Percentiles rank a stretch among this genome's conserved stretches.
Evolutionary conservation across 2,888 invertebrate genomes (phyloP).

Genomic region (Anagyrus pseudococci): DNA sequence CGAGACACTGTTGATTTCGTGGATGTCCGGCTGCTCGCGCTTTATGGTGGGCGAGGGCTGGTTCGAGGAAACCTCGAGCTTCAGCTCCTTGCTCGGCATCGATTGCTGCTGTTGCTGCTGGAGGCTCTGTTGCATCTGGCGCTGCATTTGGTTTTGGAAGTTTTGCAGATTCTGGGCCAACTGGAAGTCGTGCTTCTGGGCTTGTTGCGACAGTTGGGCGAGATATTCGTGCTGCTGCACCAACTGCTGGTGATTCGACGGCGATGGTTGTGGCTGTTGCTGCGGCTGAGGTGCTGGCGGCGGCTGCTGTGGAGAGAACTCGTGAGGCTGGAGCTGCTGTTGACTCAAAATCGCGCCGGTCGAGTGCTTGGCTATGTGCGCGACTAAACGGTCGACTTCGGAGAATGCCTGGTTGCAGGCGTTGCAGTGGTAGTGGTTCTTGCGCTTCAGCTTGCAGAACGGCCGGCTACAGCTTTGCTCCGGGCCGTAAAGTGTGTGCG

Average conservation of each 20-base stretch:
- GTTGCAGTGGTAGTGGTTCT: constrained; percentile 81
- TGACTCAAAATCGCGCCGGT: constrained; percentile 66
- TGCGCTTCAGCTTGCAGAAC: constrained; percentile 80
- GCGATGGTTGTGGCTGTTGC: constrained; percentile 36
- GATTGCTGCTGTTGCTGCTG: constrained; percentile 57
- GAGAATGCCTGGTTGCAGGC: constrained; percentile 82
- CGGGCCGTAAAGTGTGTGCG: constrained; percentile 68
- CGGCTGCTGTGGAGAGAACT: not conserved
- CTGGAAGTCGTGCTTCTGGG: constrained; percentile 59
- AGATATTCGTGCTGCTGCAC: constrained; percentile 25
- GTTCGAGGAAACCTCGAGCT: constrained; percentile 52
- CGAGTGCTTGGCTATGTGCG: constrained; percentile 76
- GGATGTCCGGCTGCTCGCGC: constrained; percentile 44
- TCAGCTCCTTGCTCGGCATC: constrained; percentile 50
- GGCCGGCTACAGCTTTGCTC: constrained; percentile 76
- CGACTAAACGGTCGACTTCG: constrained; percentile 72
- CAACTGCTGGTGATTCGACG: constrained; percentile 13
- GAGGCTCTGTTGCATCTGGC: constrained; percentile 44
- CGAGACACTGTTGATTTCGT: constrained; percentile 36
- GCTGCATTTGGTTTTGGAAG: constrained; percentile 54
- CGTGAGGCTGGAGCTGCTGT: constrained; percentile 45
- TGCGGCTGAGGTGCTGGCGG: constrained; percentile 12
- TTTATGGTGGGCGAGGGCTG: constrained; percentile 46
- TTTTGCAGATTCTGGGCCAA: constrained; percentile 58
- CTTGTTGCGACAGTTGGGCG: constrained; percentile 31